Percentiles rank a stretch among this genome's conserved stretches.
Conservation (phyloP, 2,113 vertebrate genomes). For the Abramis brama region DNA sequence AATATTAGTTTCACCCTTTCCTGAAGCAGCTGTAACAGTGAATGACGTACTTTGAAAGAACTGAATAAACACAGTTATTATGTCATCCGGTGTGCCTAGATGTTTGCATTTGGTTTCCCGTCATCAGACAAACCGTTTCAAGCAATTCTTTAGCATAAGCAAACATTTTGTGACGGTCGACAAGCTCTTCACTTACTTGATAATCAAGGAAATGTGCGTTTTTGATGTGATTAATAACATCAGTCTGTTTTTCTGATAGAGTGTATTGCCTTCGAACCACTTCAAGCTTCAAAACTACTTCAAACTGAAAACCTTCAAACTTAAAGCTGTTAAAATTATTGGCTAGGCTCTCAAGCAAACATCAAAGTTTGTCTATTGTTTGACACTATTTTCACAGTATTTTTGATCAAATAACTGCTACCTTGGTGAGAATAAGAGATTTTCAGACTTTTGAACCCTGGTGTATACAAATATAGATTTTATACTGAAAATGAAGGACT, state of each 20-base stretch:
- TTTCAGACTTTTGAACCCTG: not conserved
- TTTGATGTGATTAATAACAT: no score
- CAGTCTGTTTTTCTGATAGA: no score
- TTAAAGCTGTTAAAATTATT: no score
- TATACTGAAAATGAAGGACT: not conserved
- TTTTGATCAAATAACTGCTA: not conserved
- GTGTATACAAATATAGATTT: not conserved
- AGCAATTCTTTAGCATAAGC: not conserved
- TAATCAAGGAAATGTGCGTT: not conserved
- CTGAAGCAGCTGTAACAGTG: not conserved
- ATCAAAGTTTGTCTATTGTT: no score
- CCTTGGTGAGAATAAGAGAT: not conserved
- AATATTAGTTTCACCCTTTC: not conserved
- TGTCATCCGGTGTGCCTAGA: not conserved
- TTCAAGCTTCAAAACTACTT: no score
- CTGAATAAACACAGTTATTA: not conserved
- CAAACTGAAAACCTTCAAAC: no score
- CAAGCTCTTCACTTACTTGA: not conserved
- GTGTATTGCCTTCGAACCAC: no score
- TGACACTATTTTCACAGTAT: not conserved
- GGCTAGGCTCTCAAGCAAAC: no score
- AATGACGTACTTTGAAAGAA: not conserved
- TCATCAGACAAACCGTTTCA: not conserved
- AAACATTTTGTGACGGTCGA: not conserved
- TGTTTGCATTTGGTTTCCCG: not conserved